Evolutionary conservation across 2,888 invertebrate genomes (phyloP).

Genomic region (Nipponacmea schrenckii): DNA sequence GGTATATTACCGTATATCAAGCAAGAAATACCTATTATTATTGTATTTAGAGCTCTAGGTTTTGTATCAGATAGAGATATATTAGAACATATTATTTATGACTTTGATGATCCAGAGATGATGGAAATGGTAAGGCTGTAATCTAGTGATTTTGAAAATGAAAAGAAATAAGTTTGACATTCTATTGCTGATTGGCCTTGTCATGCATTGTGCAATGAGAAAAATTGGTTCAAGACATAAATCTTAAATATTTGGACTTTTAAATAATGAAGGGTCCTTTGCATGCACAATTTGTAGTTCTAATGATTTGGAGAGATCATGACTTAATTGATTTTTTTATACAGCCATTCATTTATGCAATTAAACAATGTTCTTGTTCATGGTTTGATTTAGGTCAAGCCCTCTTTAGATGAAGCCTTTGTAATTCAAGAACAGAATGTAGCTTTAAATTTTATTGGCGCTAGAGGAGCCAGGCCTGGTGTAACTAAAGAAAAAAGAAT

Average conservation of each 20-base stretch:
- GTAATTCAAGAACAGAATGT: conserved; percentile 99
- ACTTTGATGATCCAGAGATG: conserved; percentile 99
- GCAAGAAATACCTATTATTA: conserved; percentile 99
- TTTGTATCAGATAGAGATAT: conserved; percentile 99
- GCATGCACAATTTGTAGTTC: too few relatives aligned
- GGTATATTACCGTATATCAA: conserved; percentile 98
- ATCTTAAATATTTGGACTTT: not conserved
- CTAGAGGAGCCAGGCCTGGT: conserved; percentile 95
- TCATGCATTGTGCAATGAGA: too few relatives aligned
- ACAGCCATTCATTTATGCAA: too few relatives aligned
- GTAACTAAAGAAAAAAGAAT: conserved; percentile 99
- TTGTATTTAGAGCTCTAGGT: conserved; percentile 98
- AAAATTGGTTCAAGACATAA: too few relatives aligned
- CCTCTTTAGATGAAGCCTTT: conserved; percentile 98
- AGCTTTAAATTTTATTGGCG: conserved; percentile 97
- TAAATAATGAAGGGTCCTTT: too few relatives aligned
- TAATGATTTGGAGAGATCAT: too few relatives aligned
- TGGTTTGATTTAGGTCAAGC: conserved; percentile 77
- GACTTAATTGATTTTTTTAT: too few relatives aligned
- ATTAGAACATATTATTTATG: conserved; percentile 98
- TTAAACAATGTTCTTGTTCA: too few relatives aligned
- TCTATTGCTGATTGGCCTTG: too few relatives aligned
- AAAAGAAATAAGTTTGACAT: too few relatives aligned
- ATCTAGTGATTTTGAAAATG: not conserved
- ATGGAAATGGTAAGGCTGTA: conserved; percentile 91